Percentiles rank a stretch among this genome's conserved stretches.
Evolutionary conservation across 2,888 invertebrate genomes (phyloP).

Genomic region (Camptogramma bilineatum): DNA sequence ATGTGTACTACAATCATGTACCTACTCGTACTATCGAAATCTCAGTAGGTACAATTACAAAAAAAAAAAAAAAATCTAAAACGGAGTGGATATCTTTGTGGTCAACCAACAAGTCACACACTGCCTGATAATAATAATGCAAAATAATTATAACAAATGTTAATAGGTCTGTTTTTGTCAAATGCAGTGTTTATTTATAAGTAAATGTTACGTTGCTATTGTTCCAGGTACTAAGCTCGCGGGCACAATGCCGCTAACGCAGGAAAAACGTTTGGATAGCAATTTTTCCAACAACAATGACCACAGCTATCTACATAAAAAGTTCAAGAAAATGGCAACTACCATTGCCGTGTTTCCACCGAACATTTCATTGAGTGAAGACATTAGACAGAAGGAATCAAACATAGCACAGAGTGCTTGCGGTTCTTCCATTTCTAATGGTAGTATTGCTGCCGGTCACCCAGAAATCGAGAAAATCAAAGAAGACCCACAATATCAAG

Average conservation of each 20-base stretch:
- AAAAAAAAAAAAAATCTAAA: not conserved
- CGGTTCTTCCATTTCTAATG: conserved; percentile 72
- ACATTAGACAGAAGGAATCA: conserved; percentile 66
- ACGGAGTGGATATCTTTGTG: not conserved
- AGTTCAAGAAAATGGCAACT: conserved; percentile 95
- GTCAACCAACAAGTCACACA: not conserved
- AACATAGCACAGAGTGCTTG: conserved; percentile 63
- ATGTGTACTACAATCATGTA: not conserved
- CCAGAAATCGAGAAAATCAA: conserved; percentile 81
- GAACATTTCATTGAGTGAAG: conserved; percentile 65
- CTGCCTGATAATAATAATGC: not conserved
- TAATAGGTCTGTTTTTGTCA: not conserved
- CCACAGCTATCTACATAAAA: conserved; percentile 95
- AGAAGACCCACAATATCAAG: conserved; percentile 61
- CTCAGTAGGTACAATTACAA: too few species aligned
- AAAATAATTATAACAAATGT: not conserved
- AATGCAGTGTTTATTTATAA: not conserved
- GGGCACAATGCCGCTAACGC: conserved; percentile 80
- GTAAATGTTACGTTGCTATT: conserved; percentile 22
- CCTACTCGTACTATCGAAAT: too few species aligned
- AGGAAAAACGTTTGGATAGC: conserved; percentile 80
- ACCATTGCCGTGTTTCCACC: conserved; percentile 74
- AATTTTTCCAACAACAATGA: conserved; percentile 85
- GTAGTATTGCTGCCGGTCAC: conserved; percentile 78
- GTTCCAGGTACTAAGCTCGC: conserved; percentile 77